Base-by-base conservation (phyloP, 2,888 invertebrate species). In the Gymnoscelis rufifasciata region DNA sequence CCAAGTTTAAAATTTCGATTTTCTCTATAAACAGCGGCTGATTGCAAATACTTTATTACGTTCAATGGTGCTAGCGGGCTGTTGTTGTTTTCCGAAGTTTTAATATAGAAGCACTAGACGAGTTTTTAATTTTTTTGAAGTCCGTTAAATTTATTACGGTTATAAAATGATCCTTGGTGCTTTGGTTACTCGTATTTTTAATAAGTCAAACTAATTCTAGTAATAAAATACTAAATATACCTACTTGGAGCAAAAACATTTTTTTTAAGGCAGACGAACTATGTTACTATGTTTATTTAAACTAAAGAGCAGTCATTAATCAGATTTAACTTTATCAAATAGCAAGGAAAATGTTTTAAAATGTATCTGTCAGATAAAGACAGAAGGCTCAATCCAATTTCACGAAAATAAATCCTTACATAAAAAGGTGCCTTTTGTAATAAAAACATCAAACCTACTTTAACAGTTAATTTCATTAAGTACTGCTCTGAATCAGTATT, bases 41-140 rank as follows among this genome's bases (percentile, higher is more conserved):
- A 74, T 64, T 75, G 71, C 68, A 72, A 79, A 78, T 78, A 78
- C 73, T 80, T 80, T 79, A 78, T 79, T 79, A 81, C 78, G 71
- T 69, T 70, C 65, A 64, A 63, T 66, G 64, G 57, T 5, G 19
- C 19, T 19, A 19, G 19, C 19, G 19, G 19, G 19, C 19, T 19
- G 5, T 19, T n/a, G 80, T 78, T 81, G 80, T 81, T 81, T 78
- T 78, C 71, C 68, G 59, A 79, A 80, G 69, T 79, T 80, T 76
- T 75, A 74, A 74, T 78, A 78, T 79, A 72, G 76, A 69, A 72
- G 61, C 64, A 65, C 66, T 60, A 61, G 59, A 60, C 69, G 68
- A 70, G 64, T 71, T 65, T 70, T n/a, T n/a, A 19, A 19, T 2
- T 19, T 19, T 19, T 19, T 5, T 19, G 19, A n/a, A n/a, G n/a